Percentiles rank a stretch among this genome's conserved stretches.
phyloP scores from a whole-genome alignment of 2,888 invertebrate genomes.

The Micropterix aruncella region DNA sequence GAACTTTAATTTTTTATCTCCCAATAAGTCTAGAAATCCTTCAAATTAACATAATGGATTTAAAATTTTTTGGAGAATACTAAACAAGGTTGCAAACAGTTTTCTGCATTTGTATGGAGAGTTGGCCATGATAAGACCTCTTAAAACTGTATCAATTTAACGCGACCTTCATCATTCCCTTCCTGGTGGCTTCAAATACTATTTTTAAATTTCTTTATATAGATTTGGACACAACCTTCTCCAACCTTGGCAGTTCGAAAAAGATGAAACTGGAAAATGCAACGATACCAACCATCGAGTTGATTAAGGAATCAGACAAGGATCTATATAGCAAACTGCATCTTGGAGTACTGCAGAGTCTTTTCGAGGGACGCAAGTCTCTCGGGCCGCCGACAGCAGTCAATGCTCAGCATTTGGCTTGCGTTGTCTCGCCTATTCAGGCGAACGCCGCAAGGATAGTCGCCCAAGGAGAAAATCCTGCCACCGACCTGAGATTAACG shows the following conservation, averaged over 20 bases:
- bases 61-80: too few relatives aligned
- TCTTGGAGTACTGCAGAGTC: constrained; percentile 48
- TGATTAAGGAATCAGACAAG: constrained; percentile 18
- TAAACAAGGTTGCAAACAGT: too few relatives aligned
- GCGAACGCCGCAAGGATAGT: constrained; percentile 24
- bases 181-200: too few relatives aligned
- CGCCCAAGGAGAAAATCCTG: constrained; percentile 22
- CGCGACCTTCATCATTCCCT: too few relatives aligned
- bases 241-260: constrained; percentile 15
- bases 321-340: constrained; percentile 52
- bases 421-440: constrained; percentile 32
- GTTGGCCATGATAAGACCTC: too few relatives aligned
- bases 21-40: too few relatives aligned
- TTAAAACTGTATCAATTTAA: too few relatives aligned
- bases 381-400: constrained; percentile 44
- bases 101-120: too few relatives aligned
- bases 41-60: too few relatives aligned
- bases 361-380: constrained; percentile 37
- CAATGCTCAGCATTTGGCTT: constrained; percentile 45
- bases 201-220: too few relatives aligned
- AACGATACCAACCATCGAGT: constrained; percentile 19
- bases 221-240: constrained; percentile 28
- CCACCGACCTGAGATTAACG: constrained; percentile 24
- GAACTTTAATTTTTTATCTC: too few relatives aligned
- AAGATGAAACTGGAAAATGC: constrained; percentile 28